Base-by-base conservation (phyloP, 2,888 invertebrate genomes). In the Tanaodytes sp. region DNA sequence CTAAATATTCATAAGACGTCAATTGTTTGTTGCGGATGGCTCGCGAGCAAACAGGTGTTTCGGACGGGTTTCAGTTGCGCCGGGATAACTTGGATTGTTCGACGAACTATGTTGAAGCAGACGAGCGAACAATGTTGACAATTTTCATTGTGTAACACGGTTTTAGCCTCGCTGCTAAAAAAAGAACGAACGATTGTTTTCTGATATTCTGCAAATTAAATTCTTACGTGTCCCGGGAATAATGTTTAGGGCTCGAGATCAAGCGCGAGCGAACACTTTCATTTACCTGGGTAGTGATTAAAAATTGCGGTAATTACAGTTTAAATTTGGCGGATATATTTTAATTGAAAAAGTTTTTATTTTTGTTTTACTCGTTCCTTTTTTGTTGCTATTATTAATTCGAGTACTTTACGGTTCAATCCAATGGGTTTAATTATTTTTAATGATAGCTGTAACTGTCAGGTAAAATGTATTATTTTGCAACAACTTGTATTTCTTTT, bases 41-140 rank as follows among this genome's bases (percentile, higher is more conserved):
- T 62, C 27, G 33, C 33, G 46, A 52, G 62, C 62, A 52, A 52
- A 62, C 52, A 62, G 62, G 62, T 62, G 52, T 62, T 52, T 12
- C 19, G 33, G 30, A 51, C 37, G 18, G 31, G 31, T 40, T 58
- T 40, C 39, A 15, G 9, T 19, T 16, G 33, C 23, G 12, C 14
- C 40, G 20, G 37, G 27, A 52, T 61, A 61, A 31, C 61, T 43
- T 15, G 61, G 37, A 51, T 61, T 61, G 61, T 61, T 61, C 37
- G 9, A 30, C 11, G 45, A 51, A 61, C 43, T 61, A 61, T 51
- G 51, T 15, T 36, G 27, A 14, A 5, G 33, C n/a, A 33, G n/a
- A 4, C 11, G 33, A 33, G 23, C n/a, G 27, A 61, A 52, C 61
- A 61, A 52, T 52, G 51, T 37, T 40, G 45, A 61, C 18, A 20